These are phyloP conservation scores for Busseola fusca DNA, from an alignment of 2,888 invertebrate species.

Conservation along the genomic window DNA sequence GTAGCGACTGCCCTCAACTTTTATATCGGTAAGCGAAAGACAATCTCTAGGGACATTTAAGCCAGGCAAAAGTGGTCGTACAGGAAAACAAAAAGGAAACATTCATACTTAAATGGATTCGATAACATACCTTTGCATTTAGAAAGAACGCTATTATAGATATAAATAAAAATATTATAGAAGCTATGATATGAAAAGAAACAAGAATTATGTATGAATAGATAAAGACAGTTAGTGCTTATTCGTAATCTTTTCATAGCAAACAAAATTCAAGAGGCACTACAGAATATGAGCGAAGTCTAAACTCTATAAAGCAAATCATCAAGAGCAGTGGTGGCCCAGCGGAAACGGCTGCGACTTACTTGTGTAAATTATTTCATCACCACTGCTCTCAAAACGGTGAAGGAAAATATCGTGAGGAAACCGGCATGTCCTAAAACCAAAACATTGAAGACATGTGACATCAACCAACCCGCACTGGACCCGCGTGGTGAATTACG, in stretches of 20 bases:
- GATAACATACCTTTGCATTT: constrained; percentile 30
- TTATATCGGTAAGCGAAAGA: constrained; percentile 33
- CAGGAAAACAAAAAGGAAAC: constrained; percentile 23
- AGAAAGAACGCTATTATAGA: background rate
- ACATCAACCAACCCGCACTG: too few relatives aligned
- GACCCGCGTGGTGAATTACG: too few relatives aligned
- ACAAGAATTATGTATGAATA: constrained; percentile 24
- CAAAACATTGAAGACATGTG: too few relatives aligned
- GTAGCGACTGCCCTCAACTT: constrained; percentile 32
- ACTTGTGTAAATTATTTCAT: too few relatives aligned
- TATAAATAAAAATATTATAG: constrained; percentile 16
- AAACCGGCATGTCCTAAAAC: too few relatives aligned
- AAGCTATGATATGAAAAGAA: constrained; percentile 6
- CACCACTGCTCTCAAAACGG: too few relatives aligned
- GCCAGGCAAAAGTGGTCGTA: constrained; percentile 16
- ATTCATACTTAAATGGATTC: constrained; percentile 23
- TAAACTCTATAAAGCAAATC: too few relatives aligned
- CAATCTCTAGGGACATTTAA: constrained; percentile 37
- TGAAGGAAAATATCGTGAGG: too few relatives aligned
- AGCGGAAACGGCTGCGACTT: too few relatives aligned
- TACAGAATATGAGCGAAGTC: constrained; percentile 36
- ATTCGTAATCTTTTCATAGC: constrained; percentile 30
- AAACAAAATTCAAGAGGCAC: constrained; percentile 37
- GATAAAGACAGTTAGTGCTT: constrained; percentile 31
- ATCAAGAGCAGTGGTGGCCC: too few relatives aligned